Evolutionary conservation across 2,888 invertebrate genomes (phyloP).

Genomic region (Netelia fuscicornis): DNA sequence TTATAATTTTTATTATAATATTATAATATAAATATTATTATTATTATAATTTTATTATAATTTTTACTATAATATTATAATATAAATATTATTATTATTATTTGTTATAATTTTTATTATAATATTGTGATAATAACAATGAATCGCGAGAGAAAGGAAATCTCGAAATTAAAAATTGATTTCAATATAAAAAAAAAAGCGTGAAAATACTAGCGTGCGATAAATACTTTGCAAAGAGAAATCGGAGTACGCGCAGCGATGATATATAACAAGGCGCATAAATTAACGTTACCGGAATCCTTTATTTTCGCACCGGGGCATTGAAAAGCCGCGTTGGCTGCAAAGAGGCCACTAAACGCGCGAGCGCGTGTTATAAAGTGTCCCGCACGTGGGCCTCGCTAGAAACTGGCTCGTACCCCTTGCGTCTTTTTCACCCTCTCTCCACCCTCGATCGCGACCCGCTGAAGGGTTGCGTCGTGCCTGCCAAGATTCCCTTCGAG

Average conservation of each 20-base stretch:
- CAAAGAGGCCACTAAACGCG: conserved; percentile 71
- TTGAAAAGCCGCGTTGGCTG: conserved; percentile 70
- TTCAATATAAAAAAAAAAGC: conserved; percentile 10
- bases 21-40: too few species aligned
- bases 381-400: conserved; percentile 19
- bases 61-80: too few species aligned
- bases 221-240: conserved; percentile 18
- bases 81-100: too few species aligned
- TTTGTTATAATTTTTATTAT: too few species aligned
- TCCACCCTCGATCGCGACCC: not conserved
- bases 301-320: conserved; percentile 68
- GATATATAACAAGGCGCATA: conserved; percentile 25
- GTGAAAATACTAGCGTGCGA: not conserved
- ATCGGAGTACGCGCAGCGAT: not conserved
- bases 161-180: conserved; percentile 20
- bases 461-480: not conserved
- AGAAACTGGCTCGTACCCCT: not conserved
- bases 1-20: too few species aligned
- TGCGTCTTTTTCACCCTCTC: not conserved
- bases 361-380: conserved; percentile 15
- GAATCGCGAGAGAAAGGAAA: not conserved
- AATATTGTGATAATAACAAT: too few species aligned
- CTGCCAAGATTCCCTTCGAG: too few species aligned
- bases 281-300: conserved; percentile 69
- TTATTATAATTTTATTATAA: too few species aligned